These are phyloP conservation scores for Toxostoma redivivum DNA, from an alignment of 2,113 vertebrate genomes.

Conservation along the genomic window DNA sequence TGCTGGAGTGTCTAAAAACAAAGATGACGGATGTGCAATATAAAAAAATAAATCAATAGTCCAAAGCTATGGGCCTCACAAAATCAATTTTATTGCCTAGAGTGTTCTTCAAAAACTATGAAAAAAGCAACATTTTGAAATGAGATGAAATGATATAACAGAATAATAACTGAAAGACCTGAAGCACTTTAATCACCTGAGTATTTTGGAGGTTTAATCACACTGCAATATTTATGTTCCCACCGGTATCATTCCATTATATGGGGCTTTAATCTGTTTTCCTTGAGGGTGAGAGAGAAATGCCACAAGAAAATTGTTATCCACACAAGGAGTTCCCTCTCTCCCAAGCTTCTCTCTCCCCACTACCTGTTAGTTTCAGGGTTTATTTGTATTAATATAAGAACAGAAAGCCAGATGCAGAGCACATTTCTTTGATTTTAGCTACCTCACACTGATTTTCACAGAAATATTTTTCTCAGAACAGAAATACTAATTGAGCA, in stretches of 20 bases:
- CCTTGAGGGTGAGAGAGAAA: not conserved
- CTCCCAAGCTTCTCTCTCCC: not conserved
- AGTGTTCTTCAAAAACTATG: not conserved
- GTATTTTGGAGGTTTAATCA: slow-evolving; percentile 37
- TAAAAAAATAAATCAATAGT: slow-evolving; percentile 33
- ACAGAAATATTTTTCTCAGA: slow-evolving; percentile 13
- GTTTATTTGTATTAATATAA: not conserved
- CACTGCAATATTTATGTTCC: slow-evolving; percentile 7
- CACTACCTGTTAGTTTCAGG: not conserved
- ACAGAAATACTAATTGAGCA: slow-evolving; percentile 13
- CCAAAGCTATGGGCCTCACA: not conserved
- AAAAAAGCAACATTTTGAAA: slow-evolving; percentile 9
- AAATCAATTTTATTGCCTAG: slow-evolving; percentile 31
- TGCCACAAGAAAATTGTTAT: not conserved
- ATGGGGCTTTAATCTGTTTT: not conserved
- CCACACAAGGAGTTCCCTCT: not conserved
- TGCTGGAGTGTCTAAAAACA: not conserved
- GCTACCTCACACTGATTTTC: not conserved
- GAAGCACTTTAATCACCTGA: slow-evolving; percentile 37
- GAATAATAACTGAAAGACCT: slow-evolving; percentile 25
- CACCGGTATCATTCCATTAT: not conserved
- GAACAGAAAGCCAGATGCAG: not conserved
- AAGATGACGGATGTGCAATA: not conserved
- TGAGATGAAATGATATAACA: slow-evolving; percentile 1
- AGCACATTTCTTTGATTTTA: not conserved